Evolutionary conservation across 2,113 vertebrate species (phyloP).

Genomic region (Lepus europaeus): DNA sequence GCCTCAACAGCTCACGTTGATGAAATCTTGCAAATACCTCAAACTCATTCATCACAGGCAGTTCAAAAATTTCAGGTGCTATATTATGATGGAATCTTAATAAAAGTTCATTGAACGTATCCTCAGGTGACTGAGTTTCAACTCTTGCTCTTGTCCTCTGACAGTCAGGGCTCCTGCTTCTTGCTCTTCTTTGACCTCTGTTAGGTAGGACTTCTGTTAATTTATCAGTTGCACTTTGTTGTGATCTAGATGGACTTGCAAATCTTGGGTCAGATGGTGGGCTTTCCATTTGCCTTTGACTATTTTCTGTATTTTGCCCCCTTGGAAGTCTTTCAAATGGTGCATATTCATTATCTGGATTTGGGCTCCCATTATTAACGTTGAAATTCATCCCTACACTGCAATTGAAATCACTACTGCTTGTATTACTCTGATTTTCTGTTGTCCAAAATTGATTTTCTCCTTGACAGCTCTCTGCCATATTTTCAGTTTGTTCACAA

Average conservation of each 20-base stretch:
- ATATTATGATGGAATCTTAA: constrained; percentile 85
- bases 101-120: constrained; percentile 86
- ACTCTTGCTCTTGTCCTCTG: constrained; percentile 90
- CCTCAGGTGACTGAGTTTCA: constrained; percentile 92
- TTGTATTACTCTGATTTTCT: constrained; percentile 93
- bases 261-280: constrained; percentile 79
- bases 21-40: constrained; percentile 94
- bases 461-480: constrained; percentile 92
- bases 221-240: constrained; percentile 74
- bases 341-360: constrained; percentile 84
- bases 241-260: constrained; percentile 67
- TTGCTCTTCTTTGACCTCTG: constrained; percentile 91
- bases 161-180: constrained; percentile 92
- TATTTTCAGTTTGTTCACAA: constrained; percentile 94
- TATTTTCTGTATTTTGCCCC: constrained; percentile 83
- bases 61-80: constrained; percentile 84
- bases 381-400: constrained; percentile 94
- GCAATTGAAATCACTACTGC: constrained; percentile 93
- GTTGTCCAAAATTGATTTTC: constrained; percentile 94
- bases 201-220: constrained; percentile 82
- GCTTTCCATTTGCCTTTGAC: constrained; percentile 84
- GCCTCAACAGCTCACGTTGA: constrained; percentile 91
- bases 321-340: constrained; percentile 81
- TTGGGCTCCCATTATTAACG: constrained; percentile 88
- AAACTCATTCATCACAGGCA: constrained; percentile 84